Evolutionary conservation across 2,888 invertebrate species (phyloP).

Genomic region (Omphaloscelis lunosa): DNA sequence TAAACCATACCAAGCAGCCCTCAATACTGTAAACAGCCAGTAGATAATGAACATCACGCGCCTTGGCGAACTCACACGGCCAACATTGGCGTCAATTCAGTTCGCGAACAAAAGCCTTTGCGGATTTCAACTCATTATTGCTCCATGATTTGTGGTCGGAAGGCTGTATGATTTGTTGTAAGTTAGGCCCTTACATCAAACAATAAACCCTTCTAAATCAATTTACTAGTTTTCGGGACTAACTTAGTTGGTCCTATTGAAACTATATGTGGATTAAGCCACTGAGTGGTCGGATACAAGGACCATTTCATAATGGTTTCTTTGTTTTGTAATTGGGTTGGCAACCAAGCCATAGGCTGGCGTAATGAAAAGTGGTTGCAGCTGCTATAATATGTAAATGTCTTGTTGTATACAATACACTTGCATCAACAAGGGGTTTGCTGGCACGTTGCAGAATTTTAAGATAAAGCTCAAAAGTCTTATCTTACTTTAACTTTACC

Average conservation of each 20-base stretch:
- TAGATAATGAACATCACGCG: conserved; percentile 8
- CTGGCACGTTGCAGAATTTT: too few relatives aligned
- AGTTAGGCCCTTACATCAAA: conserved; percentile 54
- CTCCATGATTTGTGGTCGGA: conserved; percentile 60
- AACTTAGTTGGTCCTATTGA: conserved; percentile 24
- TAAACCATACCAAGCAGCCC: background rate
- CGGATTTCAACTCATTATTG: conserved; percentile 56
- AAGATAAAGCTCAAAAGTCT: background rate
- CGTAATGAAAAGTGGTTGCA: background rate
- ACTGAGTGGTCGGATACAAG: background rate
- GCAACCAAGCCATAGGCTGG: too few relatives aligned
- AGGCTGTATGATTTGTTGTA: conserved; percentile 59
- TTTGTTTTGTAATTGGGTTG: background rate
- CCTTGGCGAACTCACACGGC: conserved; percentile 18
- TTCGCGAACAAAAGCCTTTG: conserved; percentile 41
- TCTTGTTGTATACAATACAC: background rate
- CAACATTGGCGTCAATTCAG: conserved; percentile 47
- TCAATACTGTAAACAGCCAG: background rate
- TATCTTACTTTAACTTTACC: background rate
- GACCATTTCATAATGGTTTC: conserved; percentile 9
- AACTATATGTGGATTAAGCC: conserved; percentile 27
- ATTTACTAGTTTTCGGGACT: conserved; percentile 49
- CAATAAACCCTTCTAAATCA: conserved; percentile 59
- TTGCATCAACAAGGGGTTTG: background rate
- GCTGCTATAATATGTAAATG: background rate